Evolutionary conservation across 2,113 vertebrate species (phyloP).

Genomic region (Motacilla tschutschensis): DNA sequence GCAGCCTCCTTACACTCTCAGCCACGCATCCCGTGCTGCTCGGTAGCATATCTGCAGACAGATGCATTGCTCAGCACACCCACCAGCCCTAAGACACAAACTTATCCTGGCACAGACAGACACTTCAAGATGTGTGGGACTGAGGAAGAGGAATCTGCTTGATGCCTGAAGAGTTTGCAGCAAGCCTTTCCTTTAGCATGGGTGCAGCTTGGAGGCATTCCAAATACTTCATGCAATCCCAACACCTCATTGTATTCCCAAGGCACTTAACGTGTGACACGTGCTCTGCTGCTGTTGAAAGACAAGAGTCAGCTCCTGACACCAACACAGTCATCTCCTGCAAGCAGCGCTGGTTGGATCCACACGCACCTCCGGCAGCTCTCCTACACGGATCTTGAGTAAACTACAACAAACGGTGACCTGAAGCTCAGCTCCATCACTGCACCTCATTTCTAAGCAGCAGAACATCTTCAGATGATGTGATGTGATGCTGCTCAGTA

Average conservation of each 20-base stretch:
- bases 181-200: neutral
- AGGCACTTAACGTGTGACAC: neutral
- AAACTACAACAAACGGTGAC: neutral
- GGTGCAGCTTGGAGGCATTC: neutral
- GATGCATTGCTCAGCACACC: neutral
- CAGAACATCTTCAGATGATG: neutral
- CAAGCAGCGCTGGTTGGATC: neutral
- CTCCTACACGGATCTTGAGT: neutral
- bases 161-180: neutral
- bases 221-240: neutral
- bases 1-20: neutral
- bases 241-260: slow-evolving; percentile 18
- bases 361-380: neutral
- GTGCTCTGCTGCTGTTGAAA: slow-evolving; percentile 17
- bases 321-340: neutral
- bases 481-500: neutral
- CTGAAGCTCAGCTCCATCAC: neutral
- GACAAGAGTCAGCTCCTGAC: neutral
- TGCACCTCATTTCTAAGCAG: neutral
- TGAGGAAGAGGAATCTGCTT: neutral
- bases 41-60: neutral
- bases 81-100: neutral
- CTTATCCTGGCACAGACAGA: neutral
- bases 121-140: neutral
- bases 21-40: neutral